Conservation (phyloP, 2,888 invertebrate species). For the Chalcis sispes region DNA sequence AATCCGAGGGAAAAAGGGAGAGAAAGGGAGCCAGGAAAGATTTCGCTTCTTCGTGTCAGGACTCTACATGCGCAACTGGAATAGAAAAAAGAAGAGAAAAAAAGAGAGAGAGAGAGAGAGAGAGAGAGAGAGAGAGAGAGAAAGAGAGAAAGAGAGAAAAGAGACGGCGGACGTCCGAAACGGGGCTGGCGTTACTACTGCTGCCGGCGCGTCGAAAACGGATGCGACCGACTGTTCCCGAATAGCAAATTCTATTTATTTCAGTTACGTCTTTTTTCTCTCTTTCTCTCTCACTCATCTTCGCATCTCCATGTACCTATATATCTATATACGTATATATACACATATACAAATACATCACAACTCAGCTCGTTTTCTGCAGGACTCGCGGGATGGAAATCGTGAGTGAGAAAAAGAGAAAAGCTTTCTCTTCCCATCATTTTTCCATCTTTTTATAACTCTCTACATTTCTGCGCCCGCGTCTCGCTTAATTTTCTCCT, state of each 20-base stretch:
- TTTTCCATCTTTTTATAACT: constrained; percentile 1
- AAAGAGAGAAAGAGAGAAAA: background rate
- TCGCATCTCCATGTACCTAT: too few relatives aligned
- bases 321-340: too few relatives aligned
- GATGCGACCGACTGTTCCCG: constrained; percentile 39
- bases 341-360: too few relatives aligned
- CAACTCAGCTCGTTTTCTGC: constrained; percentile 28
- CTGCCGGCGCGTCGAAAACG: constrained; percentile 12
- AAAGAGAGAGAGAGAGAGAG: constrained; percentile 7
- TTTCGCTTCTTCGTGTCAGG: constrained; percentile 18
- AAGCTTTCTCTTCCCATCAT: background rate
- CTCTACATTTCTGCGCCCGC: background rate
- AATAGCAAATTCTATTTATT: constrained; percentile 53
- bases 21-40: constrained; percentile 7
- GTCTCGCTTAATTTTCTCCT: constrained; percentile 41
- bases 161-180: constrained; percentile 38
- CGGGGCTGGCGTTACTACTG: background rate
- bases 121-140: constrained; percentile 19
- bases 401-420: too few relatives aligned
- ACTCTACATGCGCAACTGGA: background rate
- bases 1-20: too few relatives aligned
- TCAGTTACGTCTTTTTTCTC: constrained; percentile 32
- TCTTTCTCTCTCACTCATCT: too few relatives aligned
- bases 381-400: constrained; percentile 9
- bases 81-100: background rate